Evolutionary conservation across 2,797 vertebrate genomes (phyloP).

Genomic region (Harpagifer antarcticus): DNA sequence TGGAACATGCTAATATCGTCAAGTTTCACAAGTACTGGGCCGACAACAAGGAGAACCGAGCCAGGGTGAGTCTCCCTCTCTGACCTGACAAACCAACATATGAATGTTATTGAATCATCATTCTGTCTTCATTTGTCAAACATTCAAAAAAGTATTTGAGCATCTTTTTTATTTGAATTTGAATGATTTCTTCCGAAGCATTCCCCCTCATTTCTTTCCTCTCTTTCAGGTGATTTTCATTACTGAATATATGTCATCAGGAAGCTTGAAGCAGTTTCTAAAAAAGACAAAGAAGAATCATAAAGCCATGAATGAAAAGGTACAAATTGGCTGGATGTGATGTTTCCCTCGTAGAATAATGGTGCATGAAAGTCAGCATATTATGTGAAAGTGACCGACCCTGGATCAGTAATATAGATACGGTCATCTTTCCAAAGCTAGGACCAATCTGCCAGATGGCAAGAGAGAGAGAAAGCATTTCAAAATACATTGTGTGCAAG

Average conservation of each 20-base stretch:
- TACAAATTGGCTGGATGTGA: constrained; percentile 51
- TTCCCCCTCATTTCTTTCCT: constrained; percentile 5
- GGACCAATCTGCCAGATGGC: neutral
- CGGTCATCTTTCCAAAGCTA: neutral
- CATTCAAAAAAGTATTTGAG: neutral
- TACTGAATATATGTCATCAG: constrained; percentile 99
- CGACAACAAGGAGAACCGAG: constrained; percentile 95
- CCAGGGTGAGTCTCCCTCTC: constrained; percentile 89
- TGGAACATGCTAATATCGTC: constrained; percentile 98
- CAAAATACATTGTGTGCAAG: neutral
- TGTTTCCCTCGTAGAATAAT: neutral
- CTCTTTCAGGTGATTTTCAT: constrained; percentile 96
- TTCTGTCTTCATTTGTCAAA: neutral
- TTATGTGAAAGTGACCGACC: neutral
- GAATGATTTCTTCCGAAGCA: neutral
- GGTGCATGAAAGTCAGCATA: neutral
- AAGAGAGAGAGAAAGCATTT: neutral
- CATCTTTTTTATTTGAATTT: neutral
- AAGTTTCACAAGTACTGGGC: constrained; percentile 99
- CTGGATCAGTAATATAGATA: neutral
- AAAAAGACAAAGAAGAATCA: constrained; percentile 99
- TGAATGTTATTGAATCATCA: neutral
- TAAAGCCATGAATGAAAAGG: constrained; percentile 99
- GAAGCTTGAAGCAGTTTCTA: constrained; percentile 98
- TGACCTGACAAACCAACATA: neutral